phyloP scores from a whole-genome alignment of 2,888 invertebrate species.

The Spatulosminthurus flaviceps region DNA sequence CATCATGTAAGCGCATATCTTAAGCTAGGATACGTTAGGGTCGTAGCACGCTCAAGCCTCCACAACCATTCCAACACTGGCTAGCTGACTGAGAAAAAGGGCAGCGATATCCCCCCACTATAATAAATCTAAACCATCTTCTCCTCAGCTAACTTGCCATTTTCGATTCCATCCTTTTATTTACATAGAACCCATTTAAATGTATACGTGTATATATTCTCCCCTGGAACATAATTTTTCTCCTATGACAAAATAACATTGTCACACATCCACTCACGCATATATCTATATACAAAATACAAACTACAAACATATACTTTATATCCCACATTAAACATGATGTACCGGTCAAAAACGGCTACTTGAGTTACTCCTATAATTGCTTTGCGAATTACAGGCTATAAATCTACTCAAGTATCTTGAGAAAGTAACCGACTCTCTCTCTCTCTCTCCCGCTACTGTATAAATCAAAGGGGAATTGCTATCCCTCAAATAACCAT shows the following conservation, averaged over 20 bases:
- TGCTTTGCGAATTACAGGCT: neutral
- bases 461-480: conserved; percentile 12
- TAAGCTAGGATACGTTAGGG: neutral
- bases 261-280: neutral
- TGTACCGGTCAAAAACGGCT: conserved; percentile 12
- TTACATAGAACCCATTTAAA: neutral
- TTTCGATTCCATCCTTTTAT: neutral
- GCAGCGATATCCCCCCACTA: neutral
- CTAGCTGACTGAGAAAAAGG: neutral
- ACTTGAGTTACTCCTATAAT: neutral
- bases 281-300: too few species aligned
- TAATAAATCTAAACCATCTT: conserved; percentile 14
- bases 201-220: neutral
- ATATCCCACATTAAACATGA: neutral
- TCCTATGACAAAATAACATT: neutral
- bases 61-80: neutral
- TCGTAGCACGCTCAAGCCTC: neutral
- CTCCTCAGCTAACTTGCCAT: conserved; percentile 1
- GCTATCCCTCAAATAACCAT: neutral
- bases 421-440: neutral
- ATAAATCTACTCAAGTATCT: conserved; percentile 3
- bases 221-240: neutral
- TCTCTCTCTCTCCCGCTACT: neutral
- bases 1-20: neutral
- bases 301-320: too few species aligned